A percentile compares a stretch with the other conserved stretches of the same genome.
Conservation (phyloP, 2,888 invertebrate genomes). For the Zhuqinia jingwanae region DNA sequence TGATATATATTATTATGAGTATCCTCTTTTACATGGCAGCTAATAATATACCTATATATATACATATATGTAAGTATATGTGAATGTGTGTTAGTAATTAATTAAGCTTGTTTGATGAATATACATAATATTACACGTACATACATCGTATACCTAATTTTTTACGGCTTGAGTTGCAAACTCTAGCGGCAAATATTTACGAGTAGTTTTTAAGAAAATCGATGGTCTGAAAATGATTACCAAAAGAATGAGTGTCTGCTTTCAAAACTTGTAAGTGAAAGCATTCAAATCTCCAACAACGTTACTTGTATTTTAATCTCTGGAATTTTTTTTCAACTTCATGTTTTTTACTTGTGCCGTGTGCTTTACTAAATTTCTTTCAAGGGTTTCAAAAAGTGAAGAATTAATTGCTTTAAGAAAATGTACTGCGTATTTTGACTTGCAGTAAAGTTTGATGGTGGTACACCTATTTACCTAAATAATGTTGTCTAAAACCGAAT, state of each 20-base stretch:
- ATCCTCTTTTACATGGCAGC: background rate
- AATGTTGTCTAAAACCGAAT: background rate
- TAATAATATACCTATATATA: background rate
- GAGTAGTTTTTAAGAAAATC: constrained; percentile 1
- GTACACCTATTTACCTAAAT: background rate
- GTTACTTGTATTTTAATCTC: too few relatives aligned
- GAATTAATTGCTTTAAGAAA: too few relatives aligned
- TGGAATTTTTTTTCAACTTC: too few relatives aligned
- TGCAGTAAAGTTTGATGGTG: too few relatives aligned
- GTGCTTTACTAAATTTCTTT: too few relatives aligned
- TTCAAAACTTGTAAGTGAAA: constrained; percentile 27
- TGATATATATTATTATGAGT: background rate
- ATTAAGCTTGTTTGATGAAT: background rate
- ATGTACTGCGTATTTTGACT: too few relatives aligned
- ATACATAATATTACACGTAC: background rate
- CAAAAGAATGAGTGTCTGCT: constrained; percentile 65
- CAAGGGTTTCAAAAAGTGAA: too few relatives aligned
- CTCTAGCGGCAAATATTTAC: background rate
- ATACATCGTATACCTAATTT: background rate
- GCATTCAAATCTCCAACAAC: too few relatives aligned
- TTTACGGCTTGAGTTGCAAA: constrained; percentile 24
- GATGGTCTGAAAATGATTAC: constrained; percentile 66
- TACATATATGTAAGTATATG: too few relatives aligned
- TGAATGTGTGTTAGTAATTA: background rate
- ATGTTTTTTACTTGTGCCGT: too few relatives aligned